A percentile compares a stretch with the other conserved stretches of the same genome.
phyloP scores from a whole-genome alignment of 2,888 invertebrate genomes.

The Sepioteuthis lessoniana region DNA sequence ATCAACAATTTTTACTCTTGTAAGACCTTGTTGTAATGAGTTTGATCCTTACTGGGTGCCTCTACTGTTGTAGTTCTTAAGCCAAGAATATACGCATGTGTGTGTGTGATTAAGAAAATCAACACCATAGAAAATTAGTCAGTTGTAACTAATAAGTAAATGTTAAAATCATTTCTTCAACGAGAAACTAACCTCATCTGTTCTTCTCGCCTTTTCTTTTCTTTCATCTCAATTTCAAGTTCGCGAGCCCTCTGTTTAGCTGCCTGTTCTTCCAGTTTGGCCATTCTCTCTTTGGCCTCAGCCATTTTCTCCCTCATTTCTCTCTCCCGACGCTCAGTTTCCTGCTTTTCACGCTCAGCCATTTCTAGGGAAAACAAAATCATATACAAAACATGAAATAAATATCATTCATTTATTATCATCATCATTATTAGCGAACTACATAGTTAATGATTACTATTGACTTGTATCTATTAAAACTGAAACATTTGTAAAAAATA shows the following conservation, averaged over 20 bases:
- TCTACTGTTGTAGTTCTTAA: too few species aligned
- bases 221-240: conserved; percentile 70
- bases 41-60: too few species aligned
- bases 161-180: background rate
- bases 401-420: too few species aligned
- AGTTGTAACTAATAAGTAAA: background rate
- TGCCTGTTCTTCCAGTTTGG: conserved; percentile 71
- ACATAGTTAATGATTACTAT: too few species aligned
- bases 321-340: conserved; percentile 66
- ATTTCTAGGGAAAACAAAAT: conserved; percentile 50
- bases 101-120: too few species aligned
- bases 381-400: background rate
- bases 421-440: too few species aligned
- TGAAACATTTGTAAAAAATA: too few species aligned
- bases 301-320: conserved; percentile 70
- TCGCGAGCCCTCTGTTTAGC: conserved; percentile 71
- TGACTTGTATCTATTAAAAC: too few species aligned
- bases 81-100: too few species aligned
- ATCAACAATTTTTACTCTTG: too few species aligned
- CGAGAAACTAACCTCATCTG: background rate
- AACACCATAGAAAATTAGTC: background rate
- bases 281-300: conserved; percentile 68
- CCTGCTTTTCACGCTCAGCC: conserved; percentile 66
- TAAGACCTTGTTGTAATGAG: too few species aligned
- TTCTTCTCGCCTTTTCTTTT: conserved; percentile 60